A percentile compares a stretch with the other conserved stretches of the same genome.
Conservation (phyloP, 2,113 vertebrate genomes). For the Brevimyrus niger region DNA sequence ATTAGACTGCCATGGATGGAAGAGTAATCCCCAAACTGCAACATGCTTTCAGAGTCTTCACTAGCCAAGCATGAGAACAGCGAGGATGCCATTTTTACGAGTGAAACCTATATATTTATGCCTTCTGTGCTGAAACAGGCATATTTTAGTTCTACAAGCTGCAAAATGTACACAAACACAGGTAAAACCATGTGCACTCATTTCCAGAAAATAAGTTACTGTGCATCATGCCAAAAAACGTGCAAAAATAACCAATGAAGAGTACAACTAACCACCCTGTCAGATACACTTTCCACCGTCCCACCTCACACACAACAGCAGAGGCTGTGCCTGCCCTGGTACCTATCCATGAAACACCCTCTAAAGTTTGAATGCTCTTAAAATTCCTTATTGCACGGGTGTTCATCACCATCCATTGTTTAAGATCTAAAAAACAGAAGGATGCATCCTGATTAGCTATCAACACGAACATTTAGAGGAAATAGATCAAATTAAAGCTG, state of each 20-base stretch:
- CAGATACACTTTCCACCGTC: neutral
- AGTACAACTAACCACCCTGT: neutral
- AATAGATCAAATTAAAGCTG: neutral
- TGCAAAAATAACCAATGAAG: neutral
- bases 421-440: neutral
- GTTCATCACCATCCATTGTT: neutral
- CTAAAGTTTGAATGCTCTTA: neutral
- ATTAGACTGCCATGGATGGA: neutral
- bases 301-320: neutral
- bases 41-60: neutral
- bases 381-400: neutral
- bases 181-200: neutral
- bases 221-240: neutral
- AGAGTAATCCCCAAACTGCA: neutral
- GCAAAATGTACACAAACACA: neutral
- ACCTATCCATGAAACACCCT: neutral
- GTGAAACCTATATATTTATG: neutral
- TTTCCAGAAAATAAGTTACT: neutral
- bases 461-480: neutral
- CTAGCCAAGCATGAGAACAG: neutral
- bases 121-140: neutral
- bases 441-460: neutral
- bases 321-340: neutral
- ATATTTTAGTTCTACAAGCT: neutral
- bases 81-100: neutral